phyloP scores from a whole-genome alignment of 2,888 invertebrate genomes.

The Hofmannophila pseudospretella region DNA sequence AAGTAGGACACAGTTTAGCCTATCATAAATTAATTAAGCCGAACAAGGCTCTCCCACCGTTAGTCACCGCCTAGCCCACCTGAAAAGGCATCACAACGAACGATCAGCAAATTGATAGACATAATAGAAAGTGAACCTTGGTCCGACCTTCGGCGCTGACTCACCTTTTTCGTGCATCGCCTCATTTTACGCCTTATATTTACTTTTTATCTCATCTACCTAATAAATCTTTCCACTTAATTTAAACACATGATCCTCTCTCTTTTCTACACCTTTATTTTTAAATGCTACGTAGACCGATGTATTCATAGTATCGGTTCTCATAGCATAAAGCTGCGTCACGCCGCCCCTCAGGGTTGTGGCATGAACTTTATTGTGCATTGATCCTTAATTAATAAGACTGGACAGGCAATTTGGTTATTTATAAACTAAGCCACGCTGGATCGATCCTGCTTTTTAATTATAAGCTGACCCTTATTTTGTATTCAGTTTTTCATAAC shows the following conservation, averaged over 20 bases:
- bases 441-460: constrained; percentile 2
- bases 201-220: constrained; percentile 2
- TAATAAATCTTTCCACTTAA: background rate
- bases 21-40: constrained; percentile 9
- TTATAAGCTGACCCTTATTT: background rate
- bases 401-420: constrained; percentile 5
- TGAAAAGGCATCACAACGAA: constrained; percentile 28
- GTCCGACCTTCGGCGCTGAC: constrained; percentile 38
- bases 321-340: background rate
- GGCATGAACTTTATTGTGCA: constrained; percentile 2
- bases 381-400: constrained; percentile 8
- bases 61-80: constrained; percentile 30
- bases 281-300: no score
- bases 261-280: no score
- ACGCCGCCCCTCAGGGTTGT: background rate
- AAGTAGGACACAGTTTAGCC: background rate
- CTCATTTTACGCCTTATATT: constrained; percentile 14
- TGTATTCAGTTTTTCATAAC: background rate
- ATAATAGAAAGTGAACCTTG: constrained; percentile 42
- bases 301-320: background rate
- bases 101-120: constrained; percentile 26
- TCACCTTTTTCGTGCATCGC: constrained; percentile 26
- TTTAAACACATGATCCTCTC: no score
- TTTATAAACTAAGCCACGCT: constrained; percentile 5
- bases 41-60: constrained; percentile 20